Conservation (phyloP, 2,888 invertebrate genomes). For the Nudaria mundana region DNA sequence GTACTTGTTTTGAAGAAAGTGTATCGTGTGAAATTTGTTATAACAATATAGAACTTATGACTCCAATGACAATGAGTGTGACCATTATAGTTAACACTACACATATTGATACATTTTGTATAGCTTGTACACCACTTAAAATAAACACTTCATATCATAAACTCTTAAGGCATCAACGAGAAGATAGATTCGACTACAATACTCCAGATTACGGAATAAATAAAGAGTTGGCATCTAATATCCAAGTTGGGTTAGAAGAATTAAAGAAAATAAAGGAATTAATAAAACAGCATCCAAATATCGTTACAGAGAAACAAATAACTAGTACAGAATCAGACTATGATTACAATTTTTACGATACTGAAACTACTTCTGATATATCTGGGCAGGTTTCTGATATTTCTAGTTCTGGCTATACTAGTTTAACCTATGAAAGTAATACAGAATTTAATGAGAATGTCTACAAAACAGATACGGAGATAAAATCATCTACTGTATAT, state of each 20-base stretch:
- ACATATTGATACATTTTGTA: slow-evolving; percentile 7
- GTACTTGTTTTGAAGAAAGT: slow-evolving; percentile 48
- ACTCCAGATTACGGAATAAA: slow-evolving; percentile 12
- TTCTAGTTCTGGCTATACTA: slow-evolving; percentile 9
- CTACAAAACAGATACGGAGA: not conserved
- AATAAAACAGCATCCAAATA: slow-evolving; percentile 6
- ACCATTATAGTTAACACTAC: slow-evolving; percentile 11
- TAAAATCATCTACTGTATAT: not conserved
- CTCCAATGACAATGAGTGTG: slow-evolving; percentile 19
- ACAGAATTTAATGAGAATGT: slow-evolving; percentile 1
- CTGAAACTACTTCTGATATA: not conserved
- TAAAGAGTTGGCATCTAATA: slow-evolving; percentile 29
- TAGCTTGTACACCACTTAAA: not conserved
- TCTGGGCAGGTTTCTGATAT: slow-evolving; percentile 9
- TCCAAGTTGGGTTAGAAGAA: slow-evolving; percentile 33
- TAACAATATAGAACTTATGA: slow-evolving; percentile 30
- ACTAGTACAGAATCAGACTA: slow-evolving; percentile 22
- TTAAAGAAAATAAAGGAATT: slow-evolving; percentile 44
- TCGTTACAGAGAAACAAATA: slow-evolving; percentile 7
- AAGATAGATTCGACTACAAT: slow-evolving; percentile 2
- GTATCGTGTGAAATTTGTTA: slow-evolving; percentile 57
- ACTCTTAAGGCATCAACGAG: slow-evolving; percentile 16
- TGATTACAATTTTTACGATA: slow-evolving; percentile 33
- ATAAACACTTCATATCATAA: slow-evolving; percentile 2
- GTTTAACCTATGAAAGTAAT: slow-evolving; percentile 3